These are phyloP conservation scores for Ganaspis sp. DNA, from an alignment of 1,140 invertebrate species.

Conservation along the genomic window DNA sequence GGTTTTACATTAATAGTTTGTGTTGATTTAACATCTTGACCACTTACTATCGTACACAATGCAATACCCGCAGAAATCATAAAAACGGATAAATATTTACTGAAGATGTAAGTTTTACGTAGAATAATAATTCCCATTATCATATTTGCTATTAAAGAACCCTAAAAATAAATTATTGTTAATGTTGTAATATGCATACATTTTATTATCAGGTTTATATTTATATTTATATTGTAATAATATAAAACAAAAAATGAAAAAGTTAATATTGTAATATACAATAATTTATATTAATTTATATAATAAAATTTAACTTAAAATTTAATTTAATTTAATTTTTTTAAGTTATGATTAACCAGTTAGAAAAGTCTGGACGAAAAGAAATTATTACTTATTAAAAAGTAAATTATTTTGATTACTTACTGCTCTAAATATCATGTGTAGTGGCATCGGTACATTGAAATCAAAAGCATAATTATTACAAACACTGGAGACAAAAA, in stretches of 20 bases:
- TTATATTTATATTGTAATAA: no score
- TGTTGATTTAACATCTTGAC: constrained; percentile 79
- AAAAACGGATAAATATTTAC: constrained; percentile 94
- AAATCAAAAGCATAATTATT: constrained; percentile 98
- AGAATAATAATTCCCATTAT: constrained; percentile 94
- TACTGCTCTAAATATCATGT: constrained; percentile 98
- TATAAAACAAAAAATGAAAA: no score
- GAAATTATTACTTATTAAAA: no score
- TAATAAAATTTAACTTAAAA: neutral
- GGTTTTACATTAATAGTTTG: constrained; percentile 53
- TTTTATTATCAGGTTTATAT: no score
- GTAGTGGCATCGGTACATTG: constrained; percentile 98
- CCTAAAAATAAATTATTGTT: constrained; percentile 78
- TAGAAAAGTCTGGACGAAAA: no score
- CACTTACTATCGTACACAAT: constrained; percentile 93
- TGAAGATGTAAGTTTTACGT: constrained; percentile 88
- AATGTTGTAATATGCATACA: no score
- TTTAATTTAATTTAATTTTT: no score
- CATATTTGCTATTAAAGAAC: constrained; percentile 97
- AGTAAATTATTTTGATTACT: no score
- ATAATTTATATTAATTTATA: no score
- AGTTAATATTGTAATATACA: no score
- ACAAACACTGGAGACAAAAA: constrained; percentile 93
- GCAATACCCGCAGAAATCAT: constrained; percentile 95
- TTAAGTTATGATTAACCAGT: no score